Base-by-base conservation (phyloP, 2,113 vertebrate species). In the Larimichthys crocea region DNA sequence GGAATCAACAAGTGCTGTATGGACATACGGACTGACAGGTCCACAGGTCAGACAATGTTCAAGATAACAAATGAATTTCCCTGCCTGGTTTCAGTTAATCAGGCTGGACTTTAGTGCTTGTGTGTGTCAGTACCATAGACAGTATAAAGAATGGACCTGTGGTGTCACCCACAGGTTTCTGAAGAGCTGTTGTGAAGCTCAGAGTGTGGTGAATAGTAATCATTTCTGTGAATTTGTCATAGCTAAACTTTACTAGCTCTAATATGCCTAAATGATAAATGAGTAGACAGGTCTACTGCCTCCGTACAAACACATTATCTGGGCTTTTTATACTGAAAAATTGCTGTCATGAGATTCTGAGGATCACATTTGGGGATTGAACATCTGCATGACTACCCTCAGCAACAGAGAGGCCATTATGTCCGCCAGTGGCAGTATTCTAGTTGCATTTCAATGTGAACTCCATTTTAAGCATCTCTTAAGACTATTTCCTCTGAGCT, bases 391-490 rank as follows among this genome's bases (percentile, higher is more conserved):
- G 62, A 76, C 73, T 73, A 50, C 80, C 67, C 87, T 82, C 63
- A 79, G 72, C 81, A 84, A 84, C 82, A 80, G 49, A 70, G 64
- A 70, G 76, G 86, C 50, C 66, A 82, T 92, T 86, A 90, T 48
- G 66, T 81, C 79, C 48, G 56, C 71, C 61, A 69, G 67, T 69
- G 67, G 53, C 68, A 17, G 77, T 75, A 83, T 76, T 90, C 74
- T 74, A 88, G 78, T 85, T 90, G 74, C 83, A 92, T 87, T 86
- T 92, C 80, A 89, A 80, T 88, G 65, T 61, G 76, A 81, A 48
- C 60, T 84, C 78, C 78, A 76, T 90, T 89, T 80, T 65, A 81
- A 86, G 76, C 48, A 40, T 84, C 74, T 72, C 69, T 40, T 64
- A 60, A 76, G 62, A 77, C 76, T 29, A 79, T 69, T 83, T 88